A percentile compares a stretch with the other conserved stretches of the same genome.
Conservation (phyloP, 2,113 vertebrate species). For the Hemiscyllium ocellatum region DNA sequence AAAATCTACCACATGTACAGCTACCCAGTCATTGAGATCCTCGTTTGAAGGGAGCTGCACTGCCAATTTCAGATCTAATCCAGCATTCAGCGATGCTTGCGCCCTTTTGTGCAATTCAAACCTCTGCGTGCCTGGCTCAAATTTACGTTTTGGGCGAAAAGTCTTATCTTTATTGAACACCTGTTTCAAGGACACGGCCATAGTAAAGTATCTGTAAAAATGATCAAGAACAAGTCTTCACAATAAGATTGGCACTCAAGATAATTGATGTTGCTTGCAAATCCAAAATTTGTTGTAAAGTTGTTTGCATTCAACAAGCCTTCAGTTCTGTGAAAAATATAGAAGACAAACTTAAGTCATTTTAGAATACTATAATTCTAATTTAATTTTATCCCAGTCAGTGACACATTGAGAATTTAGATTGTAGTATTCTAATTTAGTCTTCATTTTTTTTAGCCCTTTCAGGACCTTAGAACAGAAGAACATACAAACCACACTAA, state of each 20-base stretch:
- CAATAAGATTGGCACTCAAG: neutral
- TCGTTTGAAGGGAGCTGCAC: conserved; percentile 83
- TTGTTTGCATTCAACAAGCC: neutral
- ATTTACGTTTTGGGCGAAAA: conserved; percentile 96
- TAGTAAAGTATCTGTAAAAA: conserved; percentile 43
- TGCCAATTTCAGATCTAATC: conserved; percentile 83
- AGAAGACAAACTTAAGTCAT: neutral
- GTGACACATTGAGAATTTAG: neutral
- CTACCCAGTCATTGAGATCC: conserved; percentile 92
- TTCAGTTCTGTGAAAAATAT: conserved; percentile 18
- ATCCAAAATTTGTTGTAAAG: neutral
- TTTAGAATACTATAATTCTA: neutral
- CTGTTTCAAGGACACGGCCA: conserved; percentile 86
- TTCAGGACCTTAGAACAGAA: neutral
- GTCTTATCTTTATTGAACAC: conserved; percentile 98
- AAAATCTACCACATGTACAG: conserved; percentile 95
- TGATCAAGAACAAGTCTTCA: neutral
- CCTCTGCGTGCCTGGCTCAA: conserved; percentile 89
- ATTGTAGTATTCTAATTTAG: neutral
- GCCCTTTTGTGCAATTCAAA: conserved; percentile 96
- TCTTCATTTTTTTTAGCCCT: neutral
- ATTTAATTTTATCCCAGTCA: neutral
- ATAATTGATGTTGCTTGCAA: neutral
- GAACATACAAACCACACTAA: neutral
- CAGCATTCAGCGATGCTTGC: conserved; percentile 86